Conservation (phyloP, 1,140 invertebrate genomes). For the Pseudomyrmex sp. region DNA sequence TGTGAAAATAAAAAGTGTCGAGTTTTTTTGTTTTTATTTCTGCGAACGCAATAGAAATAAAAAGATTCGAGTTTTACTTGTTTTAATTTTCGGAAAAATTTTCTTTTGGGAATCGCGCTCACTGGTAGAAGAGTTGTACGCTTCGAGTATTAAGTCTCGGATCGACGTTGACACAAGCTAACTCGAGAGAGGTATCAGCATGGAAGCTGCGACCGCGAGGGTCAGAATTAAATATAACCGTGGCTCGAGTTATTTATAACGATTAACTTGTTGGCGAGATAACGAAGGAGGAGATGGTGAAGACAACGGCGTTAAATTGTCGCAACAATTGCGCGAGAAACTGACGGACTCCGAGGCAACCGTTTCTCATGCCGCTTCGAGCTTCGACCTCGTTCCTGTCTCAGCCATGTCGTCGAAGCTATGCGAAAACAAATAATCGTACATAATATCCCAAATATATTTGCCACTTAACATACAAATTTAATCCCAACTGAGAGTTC, state of each 20-base stretch:
- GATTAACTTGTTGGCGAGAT: constrained; percentile 84
- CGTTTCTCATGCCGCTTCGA: constrained; percentile 75
- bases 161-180: constrained; percentile 26
- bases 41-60: not conserved
- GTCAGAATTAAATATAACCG: constrained; percentile 85
- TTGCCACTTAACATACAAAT: constrained; percentile 10
- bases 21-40: not conserved
- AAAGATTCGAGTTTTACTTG: not conserved
- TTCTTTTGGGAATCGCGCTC: constrained; percentile 1
- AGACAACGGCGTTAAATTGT: constrained; percentile 81
- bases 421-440: constrained; percentile 18
- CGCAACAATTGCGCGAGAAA: constrained; percentile 80
- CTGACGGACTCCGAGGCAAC: constrained; percentile 72
- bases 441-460: constrained; percentile 2
- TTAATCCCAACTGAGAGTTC: constrained; percentile 1
- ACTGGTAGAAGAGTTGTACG: not conserved
- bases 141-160: constrained; percentile 29
- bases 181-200: constrained; percentile 73
- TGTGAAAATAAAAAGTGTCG: constrained; percentile 7
- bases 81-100: not conserved
- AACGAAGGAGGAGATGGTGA: constrained; percentile 79
- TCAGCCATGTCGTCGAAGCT: constrained; percentile 14
- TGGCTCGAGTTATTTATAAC: constrained; percentile 84
- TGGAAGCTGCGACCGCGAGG: constrained; percentile 78
- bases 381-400: constrained; percentile 69